Base-by-base conservation (phyloP, 1,140 invertebrate species). In the Brachionus angularis region DNA sequence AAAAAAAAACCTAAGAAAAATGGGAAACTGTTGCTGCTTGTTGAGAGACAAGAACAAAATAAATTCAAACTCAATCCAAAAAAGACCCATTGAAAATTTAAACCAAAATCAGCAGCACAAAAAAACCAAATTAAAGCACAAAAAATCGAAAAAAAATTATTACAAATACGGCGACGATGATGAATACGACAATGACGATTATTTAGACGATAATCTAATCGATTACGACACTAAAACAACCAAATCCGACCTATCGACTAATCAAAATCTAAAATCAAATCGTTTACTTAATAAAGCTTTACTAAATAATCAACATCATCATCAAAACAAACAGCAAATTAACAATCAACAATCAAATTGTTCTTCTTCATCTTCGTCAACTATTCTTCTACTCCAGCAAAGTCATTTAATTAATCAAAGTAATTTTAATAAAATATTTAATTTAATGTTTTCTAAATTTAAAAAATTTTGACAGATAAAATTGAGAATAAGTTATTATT, bases 121-220 rank as follows among this genome's bases (percentile, higher is more conserved):
- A 12, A 23, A 29, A 12, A 25, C n/a, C 18, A n/a, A n/a, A n/a
- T n/a, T n/a, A n/a, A n/a, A n/a, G n/a, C n/a, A n/a, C n/a, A n/a
- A n/a, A n/a, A n/a, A n/a, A n/a, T n/a, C n/a, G n/a, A n/a, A n/a
- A n/a, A n/a, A n/a, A n/a, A n/a, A n/a, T n/a, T 58, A 42, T 39
- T 58, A 58, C 33, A 58, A 58, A 42, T 58, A 58, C 53, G 53
- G 53, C n/a, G 53, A n/a, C n/a, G n/a, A 58, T 39, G 53, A 58
- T 10, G 53, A 58, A 23, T 58, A 58, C 25, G 53, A 58, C 33
- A 58, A 58, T 36, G 53, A 58, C 18, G 53, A 58, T 18, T 58
- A 23, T 58, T 31, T 39, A 1, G 29, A 58, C 12, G 53, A 33
- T 12, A 34, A 27, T 0, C 16, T 55, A 31, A n/a, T n/a, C n/a